phyloP scores from a whole-genome alignment of 2,797 vertebrate genomes.

The Momotus momota region DNA sequence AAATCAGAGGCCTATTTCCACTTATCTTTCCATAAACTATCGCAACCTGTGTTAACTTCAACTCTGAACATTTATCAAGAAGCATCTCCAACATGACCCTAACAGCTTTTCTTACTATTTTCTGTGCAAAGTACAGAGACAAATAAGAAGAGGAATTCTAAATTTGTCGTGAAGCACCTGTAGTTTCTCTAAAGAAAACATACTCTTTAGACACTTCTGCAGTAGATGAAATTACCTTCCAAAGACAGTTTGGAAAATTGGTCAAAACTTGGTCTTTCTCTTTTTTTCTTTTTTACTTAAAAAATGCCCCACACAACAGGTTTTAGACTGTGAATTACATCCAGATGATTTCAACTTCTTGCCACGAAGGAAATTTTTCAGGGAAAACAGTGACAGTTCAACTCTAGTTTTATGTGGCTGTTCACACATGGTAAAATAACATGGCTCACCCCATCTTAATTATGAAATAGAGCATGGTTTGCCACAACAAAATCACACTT shows the following conservation, averaged over 20 bases:
- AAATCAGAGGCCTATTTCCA: background rate
- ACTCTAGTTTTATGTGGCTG: slow-evolving; percentile 31
- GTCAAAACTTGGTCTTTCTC: background rate
- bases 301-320: background rate
- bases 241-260: background rate
- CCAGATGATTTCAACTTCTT: slow-evolving; percentile 37
- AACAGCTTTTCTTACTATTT: background rate
- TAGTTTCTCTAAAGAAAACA: background rate
- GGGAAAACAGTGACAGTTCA: slow-evolving; percentile 17
- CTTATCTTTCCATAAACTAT: background rate
- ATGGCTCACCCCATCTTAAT: background rate
- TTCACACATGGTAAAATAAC: slow-evolving; percentile 47
- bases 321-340: slow-evolving; percentile 35
- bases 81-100: fast-evolving
- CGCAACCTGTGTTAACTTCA: background rate
- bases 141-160: background rate
- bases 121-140: background rate
- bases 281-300: background rate
- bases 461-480: slow-evolving; percentile 31
- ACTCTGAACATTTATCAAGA: background rate
- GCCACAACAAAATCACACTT: background rate
- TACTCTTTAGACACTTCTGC: background rate
- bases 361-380: background rate
- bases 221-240: background rate
- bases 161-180: background rate